Conservation (phyloP, 1,140 invertebrate genomes). For the Macrosteles quadrilineatus region DNA sequence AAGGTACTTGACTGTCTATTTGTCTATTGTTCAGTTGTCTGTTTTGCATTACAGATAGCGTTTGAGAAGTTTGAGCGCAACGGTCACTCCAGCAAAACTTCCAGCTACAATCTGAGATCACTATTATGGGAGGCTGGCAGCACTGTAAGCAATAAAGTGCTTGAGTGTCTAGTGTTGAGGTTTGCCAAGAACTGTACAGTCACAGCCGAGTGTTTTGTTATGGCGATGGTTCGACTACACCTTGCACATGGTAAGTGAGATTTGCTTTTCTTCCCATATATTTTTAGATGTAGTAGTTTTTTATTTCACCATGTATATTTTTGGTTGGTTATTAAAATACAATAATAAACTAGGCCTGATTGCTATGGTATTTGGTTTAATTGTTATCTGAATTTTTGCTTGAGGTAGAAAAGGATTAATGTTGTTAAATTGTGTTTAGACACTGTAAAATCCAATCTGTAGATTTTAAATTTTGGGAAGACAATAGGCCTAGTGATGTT, state of each 20-base stretch:
- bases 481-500: no score
- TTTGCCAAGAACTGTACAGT: constrained; percentile 64
- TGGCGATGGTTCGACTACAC: constrained; percentile 70
- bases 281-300: not conserved
- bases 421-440: no score
- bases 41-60: constrained; percentile 51
- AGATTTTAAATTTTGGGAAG: no score
- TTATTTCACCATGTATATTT: constrained; percentile 16
- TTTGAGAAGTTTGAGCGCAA: constrained; percentile 63
- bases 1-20: no score
- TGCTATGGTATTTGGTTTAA: no score
- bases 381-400: no score
- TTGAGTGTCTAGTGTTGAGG: constrained; percentile 69
- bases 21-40: no score
- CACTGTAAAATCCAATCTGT: no score
- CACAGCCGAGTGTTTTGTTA: constrained; percentile 64
- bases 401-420: no score
- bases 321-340: no score
- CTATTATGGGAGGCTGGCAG: constrained; percentile 69
- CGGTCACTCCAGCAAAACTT: constrained; percentile 59
- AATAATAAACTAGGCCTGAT: no score
- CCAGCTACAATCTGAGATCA: constrained; percentile 63
- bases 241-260: constrained; percentile 65
- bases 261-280: no score
- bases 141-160: constrained; percentile 71